These are phyloP conservation scores for Crypturellus undulatus DNA, from an alignment of 2,113 vertebrate species.

Conservation along the genomic window DNA sequence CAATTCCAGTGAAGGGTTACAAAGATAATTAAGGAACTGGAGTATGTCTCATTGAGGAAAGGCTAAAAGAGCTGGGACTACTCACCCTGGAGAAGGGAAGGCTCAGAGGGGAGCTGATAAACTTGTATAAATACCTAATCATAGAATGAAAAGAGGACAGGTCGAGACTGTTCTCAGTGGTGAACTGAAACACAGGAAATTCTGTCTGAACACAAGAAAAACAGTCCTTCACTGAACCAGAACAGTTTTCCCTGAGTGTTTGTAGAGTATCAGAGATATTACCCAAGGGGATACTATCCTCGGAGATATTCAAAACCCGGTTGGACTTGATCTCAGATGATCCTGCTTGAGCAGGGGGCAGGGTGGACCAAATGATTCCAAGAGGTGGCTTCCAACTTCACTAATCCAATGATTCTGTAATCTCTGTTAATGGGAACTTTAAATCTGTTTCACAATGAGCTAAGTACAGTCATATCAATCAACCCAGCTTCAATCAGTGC, in stretches of 20 bases:
- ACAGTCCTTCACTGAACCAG: background rate
- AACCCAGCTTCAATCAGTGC: background rate
- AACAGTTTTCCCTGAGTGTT: background rate
- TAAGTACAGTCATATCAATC: background rate
- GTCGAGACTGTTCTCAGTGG: too few relatives aligned
- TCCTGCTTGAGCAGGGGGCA: background rate
- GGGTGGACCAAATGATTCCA: background rate
- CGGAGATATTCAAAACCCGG: background rate
- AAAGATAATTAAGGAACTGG: too few relatives aligned
- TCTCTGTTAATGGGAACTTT: background rate
- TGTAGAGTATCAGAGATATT: background rate
- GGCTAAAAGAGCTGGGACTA: too few relatives aligned
- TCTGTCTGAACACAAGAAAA: background rate
- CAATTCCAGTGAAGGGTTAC: too few relatives aligned
- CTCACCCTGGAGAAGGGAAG: too few relatives aligned
- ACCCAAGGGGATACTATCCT: background rate
- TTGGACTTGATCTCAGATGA: background rate
- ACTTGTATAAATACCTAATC: too few relatives aligned
- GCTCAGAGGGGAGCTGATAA: too few relatives aligned
- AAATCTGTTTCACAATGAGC: background rate
- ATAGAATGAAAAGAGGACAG: too few relatives aligned
- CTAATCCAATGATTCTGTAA: background rate
- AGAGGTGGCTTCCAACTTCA: background rate
- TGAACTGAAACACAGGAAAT: background rate
- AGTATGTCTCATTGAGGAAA: too few relatives aligned